Evolutionary conservation across 2,888 invertebrate species (phyloP), one percentile per base, ranked within the genome.

Genomic region (Alentia gelatinosa): DNA sequence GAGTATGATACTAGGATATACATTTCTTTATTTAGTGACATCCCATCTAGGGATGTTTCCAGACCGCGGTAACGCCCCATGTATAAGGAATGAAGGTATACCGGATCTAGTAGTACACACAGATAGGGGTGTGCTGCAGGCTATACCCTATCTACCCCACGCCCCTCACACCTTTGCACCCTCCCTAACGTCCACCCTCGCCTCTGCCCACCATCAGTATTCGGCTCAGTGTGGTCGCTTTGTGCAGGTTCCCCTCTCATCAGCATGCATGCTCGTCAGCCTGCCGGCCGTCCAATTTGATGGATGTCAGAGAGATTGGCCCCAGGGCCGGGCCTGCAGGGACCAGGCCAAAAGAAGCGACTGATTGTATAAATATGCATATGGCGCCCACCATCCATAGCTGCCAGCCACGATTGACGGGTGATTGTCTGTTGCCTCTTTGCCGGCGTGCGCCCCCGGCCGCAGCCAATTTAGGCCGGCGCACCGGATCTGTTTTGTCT

Each of bases 201-300:
- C 90, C 1, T n/a, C 83, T 12, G 30, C 83, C 5, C 83, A 68
- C 91, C 89, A 91, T 92, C 91, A 91, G 40, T 92, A 92, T 91
- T 91, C 92, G 23, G 37, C 15, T 19, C 79, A 68, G 39, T 30
- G 63, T 56, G 39, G 79, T 26, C 23, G 26, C 86, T 86, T 86
- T 86, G 86, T 86, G 86, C 30, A 26, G 86, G 26, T 26, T 26
- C 19, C 30, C 47, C 26, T 35, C 86, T 86, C 86, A 86, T 86
- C 86, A 86, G 86, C n/a, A 86, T 86, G 86, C 86, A 30, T 30
- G 42, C 50, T 40, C 86, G 86, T 40, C 86, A 42, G 26, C 42
- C 89, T n/a, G 56, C 39, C 33, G 40, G 90, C 88, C 91, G 91
- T 91, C 91, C 79, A 89, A 83, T 91, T 91, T 92, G 90, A 91